A percentile compares a stretch with the other conserved stretches of the same genome.
These are phyloP conservation scores for Adelosebastes latens DNA, from an alignment of 2,797 vertebrate genomes.

Conservation along the genomic window DNA sequence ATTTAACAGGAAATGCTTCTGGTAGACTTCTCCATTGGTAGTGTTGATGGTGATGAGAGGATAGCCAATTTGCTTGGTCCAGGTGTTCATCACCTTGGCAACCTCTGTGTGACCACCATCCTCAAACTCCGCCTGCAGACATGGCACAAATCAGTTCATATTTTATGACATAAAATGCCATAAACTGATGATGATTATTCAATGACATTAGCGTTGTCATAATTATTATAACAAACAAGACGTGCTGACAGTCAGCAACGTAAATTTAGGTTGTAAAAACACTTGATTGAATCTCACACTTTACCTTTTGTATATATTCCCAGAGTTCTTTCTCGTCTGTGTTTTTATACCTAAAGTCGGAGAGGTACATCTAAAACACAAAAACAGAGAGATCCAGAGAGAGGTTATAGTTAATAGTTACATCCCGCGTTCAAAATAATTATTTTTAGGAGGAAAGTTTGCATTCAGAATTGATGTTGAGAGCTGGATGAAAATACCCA, in stretches of 20 bases:
- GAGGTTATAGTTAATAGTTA: not conserved
- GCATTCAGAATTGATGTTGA: not conserved
- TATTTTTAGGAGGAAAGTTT: not conserved
- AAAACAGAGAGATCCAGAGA: not conserved
- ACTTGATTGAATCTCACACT: not conserved
- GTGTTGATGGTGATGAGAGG: constrained; percentile 84
- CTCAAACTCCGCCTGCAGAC: constrained; percentile 31
- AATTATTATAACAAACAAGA: not conserved
- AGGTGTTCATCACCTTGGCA: constrained; percentile 68
- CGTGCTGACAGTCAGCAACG: not conserved
- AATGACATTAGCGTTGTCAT: not conserved
- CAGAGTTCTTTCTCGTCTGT: constrained; percentile 68
- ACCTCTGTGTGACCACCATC: constrained; percentile 26
- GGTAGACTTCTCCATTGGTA: constrained; percentile 62
- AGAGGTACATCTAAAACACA: constrained; percentile 74
- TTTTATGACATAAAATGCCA: not conserved
- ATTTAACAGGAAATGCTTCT: constrained; percentile 81
- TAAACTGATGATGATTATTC: not conserved
- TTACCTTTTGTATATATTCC: constrained; percentile 72
- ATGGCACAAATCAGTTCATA: not conserved
- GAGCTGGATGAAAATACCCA: not conserved
- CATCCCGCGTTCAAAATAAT: not conserved
- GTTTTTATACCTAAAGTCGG: constrained; percentile 40
- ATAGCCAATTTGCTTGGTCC: constrained; percentile 80
- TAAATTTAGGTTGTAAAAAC: not conserved